phyloP scores from a whole-genome alignment of 2,888 invertebrate species.

The Crepidodera aurea region DNA sequence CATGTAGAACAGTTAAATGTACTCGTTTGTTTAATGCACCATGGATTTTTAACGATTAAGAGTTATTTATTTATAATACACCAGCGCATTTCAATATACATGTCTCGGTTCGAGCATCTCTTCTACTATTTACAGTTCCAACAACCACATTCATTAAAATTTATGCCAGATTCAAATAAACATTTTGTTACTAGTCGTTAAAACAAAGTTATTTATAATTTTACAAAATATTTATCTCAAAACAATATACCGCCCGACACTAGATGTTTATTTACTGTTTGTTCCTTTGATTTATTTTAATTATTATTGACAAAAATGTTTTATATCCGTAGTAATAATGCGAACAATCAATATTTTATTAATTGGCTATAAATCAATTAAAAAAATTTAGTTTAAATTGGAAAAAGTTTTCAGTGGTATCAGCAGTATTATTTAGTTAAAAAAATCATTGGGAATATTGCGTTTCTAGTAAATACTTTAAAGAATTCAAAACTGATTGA shows the following conservation, averaged over 20 bases:
- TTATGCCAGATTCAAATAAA: conserved; percentile 8
- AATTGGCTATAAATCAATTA: too few relatives aligned
- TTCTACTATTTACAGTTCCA: background rate
- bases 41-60: too few relatives aligned
- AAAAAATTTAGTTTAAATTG: too few relatives aligned
- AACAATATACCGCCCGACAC: conserved; percentile 10
- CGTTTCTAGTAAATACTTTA: too few relatives aligned
- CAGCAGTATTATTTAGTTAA: too few relatives aligned
- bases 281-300: conserved; percentile 4
- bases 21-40: too few relatives aligned
- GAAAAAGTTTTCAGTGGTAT: too few relatives aligned
- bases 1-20: too few relatives aligned
- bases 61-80: background rate
- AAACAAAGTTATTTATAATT: conserved; percentile 11
- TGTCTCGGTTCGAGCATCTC: background rate
- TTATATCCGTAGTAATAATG: background rate
- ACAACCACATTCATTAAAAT: conserved; percentile 10
- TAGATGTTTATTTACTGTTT: conserved; percentile 11
- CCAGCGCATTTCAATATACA: background rate
- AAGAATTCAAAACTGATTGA: too few relatives aligned
- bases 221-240: conserved; percentile 10
- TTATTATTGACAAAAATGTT: conserved; percentile 1
- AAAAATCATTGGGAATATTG: too few relatives aligned
- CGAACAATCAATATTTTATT: too few relatives aligned
- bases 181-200: conserved; percentile 11